phyloP scores from a whole-genome alignment of 2,113 vertebrate species.

The Pipra filicauda region DNA sequence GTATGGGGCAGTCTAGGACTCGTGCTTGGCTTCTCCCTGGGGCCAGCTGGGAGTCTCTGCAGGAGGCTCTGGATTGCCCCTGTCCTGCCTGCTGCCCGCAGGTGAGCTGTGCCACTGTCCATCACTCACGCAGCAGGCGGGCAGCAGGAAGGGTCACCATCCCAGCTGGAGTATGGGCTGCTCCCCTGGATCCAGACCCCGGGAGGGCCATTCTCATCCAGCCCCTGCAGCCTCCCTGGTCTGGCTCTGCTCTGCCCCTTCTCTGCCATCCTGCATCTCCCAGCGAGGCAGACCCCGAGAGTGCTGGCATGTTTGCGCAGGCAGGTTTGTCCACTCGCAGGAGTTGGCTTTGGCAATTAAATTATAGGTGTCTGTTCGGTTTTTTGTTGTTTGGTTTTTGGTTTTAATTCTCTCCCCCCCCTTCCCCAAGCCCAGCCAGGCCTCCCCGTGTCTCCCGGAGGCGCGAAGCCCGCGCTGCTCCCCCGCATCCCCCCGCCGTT shows the following conservation, averaged over 20 bases:
- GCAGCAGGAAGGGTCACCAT: fast-evolving
- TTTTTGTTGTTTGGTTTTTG: neutral
- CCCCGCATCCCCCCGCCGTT: neutral
- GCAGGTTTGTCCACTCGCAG: neutral
- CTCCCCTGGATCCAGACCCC: neutral
- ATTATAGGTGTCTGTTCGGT: neutral
- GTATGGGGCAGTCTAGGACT: neutral
- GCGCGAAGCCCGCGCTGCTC: neutral
- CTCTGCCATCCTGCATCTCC: neutral
- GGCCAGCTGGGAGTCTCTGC: fast-evolving
- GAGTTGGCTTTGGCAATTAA: neutral
- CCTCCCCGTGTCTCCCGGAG: neutral
- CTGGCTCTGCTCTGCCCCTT: neutral
- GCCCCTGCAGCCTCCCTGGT: fast-evolving
- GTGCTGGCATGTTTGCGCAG: neutral
- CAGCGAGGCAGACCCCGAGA: neutral
- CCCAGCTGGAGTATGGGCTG: fast-evolving
- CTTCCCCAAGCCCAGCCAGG: neutral
- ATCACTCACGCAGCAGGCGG: fast-evolving
- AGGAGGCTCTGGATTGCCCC: neutral
- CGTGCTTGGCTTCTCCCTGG: neutral
- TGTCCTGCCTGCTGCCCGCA: neutral
- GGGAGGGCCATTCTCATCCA: neutral
- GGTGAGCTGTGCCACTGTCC: neutral
- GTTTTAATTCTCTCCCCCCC: too few relatives aligned